These are phyloP conservation scores for Oligia strigilis DNA, from an alignment of 2,888 invertebrate species.

Conservation along the genomic window DNA sequence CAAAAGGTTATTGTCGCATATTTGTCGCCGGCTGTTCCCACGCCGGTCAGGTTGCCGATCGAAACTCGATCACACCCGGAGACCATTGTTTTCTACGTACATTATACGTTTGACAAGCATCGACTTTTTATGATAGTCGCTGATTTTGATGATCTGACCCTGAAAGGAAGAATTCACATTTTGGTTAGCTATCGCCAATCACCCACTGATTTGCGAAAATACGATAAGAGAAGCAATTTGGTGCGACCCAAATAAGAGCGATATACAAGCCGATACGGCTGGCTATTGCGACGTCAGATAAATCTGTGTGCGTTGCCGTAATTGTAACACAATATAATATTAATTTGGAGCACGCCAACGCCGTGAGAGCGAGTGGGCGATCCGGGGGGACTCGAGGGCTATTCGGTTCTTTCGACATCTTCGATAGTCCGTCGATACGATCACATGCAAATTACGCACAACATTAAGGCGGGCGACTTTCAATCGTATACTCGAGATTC, in stretches of 20 bases:
- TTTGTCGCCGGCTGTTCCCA: conserved; percentile 82
- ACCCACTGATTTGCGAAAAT: conserved; percentile 74
- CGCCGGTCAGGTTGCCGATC: conserved; percentile 72
- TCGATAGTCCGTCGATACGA: conserved; percentile 68
- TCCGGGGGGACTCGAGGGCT: conserved; percentile 68
- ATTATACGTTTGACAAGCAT: conserved; percentile 42
- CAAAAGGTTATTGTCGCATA: conserved; percentile 86
- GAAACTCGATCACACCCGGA: conserved; percentile 65
- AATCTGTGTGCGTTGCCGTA: conserved; percentile 76
- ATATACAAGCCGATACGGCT: conserved; percentile 71
- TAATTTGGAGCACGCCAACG: conserved; percentile 82
- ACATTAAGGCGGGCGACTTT: conserved; percentile 55
- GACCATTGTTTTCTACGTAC: conserved; percentile 65
- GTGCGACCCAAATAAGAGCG: conserved; percentile 77
- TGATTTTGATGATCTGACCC: conserved; percentile 39
- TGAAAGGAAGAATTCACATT: conserved; percentile 57
- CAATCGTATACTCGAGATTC: conserved; percentile 51
- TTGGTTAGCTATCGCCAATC: conserved; percentile 61
- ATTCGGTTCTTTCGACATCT: conserved; percentile 72
- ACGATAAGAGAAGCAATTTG: conserved; percentile 77
- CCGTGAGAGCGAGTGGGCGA: conserved; percentile 74
- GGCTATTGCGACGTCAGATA: conserved; percentile 74
- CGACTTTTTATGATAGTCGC: conserved; percentile 20
- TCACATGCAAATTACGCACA: conserved; percentile 67
- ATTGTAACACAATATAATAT: conserved; percentile 83